These are phyloP conservation scores for Neosilurus hyrtlii DNA, from an alignment of 2,797 vertebrate species.

Conservation along the genomic window DNA sequence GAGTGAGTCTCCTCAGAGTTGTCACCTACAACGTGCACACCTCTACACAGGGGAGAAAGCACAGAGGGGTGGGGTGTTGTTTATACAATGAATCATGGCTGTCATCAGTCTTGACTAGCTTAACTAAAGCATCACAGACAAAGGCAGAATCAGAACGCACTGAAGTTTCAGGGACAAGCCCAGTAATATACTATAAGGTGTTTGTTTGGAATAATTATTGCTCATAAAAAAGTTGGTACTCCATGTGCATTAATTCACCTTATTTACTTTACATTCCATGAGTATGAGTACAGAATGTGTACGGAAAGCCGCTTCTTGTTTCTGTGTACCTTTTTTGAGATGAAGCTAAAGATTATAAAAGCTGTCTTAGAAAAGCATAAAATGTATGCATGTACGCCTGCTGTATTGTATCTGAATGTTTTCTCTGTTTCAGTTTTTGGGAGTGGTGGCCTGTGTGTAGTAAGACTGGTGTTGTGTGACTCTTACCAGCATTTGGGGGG, in stretches of 20 bases:
- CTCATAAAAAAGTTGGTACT: background rate
- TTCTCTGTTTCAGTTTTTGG: conserved; percentile 4
- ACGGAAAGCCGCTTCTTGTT: background rate
- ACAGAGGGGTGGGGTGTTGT: conserved; percentile 52
- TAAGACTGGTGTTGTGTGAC: conserved; percentile 19
- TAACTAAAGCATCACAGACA: conserved; percentile 23
- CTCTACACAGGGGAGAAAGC: conserved; percentile 27
- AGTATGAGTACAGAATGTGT: background rate
- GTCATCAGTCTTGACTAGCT: conserved; percentile 31
- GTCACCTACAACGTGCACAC: conserved; percentile 27
- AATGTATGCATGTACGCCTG: background rate
- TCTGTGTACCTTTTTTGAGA: background rate
- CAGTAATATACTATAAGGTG: background rate
- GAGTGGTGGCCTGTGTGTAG: conserved; percentile 24
- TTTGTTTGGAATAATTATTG: background rate
- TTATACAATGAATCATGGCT: conserved; percentile 56
- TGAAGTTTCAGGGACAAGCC: conserved; percentile 13
- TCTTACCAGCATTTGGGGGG: conserved; percentile 16
- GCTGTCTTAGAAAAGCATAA: background rate
- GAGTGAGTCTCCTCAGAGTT: conserved; percentile 28
- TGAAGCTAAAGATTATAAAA: background rate
- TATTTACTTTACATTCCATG: background rate
- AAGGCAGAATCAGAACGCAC: conserved; percentile 36
- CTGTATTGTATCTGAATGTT: background rate
- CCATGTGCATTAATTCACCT: background rate